Evolutionary conservation across 2,797 vertebrate genomes (phyloP), one percentile per base, ranked within the genome.

Genomic region (Morus bassanus): DNA sequence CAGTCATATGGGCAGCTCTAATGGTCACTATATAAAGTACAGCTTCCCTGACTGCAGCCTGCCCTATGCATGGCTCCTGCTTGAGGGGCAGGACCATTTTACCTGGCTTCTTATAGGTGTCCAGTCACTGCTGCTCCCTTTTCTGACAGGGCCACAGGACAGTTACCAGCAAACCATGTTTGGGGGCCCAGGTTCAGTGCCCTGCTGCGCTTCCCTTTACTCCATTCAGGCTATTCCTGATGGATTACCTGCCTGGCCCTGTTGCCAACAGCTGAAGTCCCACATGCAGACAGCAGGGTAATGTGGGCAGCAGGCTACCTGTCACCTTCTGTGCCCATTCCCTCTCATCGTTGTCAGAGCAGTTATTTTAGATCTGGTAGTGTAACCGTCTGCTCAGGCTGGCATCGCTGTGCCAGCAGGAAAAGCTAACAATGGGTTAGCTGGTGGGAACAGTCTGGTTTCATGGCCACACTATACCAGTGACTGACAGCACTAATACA

Each of bases 41-140:
- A 64, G 10, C 35, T 45, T 51, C 18, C 43, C 51, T 70, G 59
- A 41, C 21, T 17, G 23, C 64, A 88, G 80, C 41, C 77, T 84
- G 56, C 14, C 13, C 53, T 1, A 0, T 5, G 28, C 60, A 48
- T 0, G 0, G 39, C 0, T 75, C 67, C 48, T 77, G 27, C 67
- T 39, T 16, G 33, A 73, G 43, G 31, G 28, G 12, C 53, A 82
- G 68, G n/a, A 69, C 41, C 24, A 14, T 31, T 87, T 45, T 41
- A 57, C 54, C 73, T 57, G 61, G 21, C 48, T 93, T 74, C 69
- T 84, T n/a, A 35, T 2, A 74, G 18, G 6, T 37, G 25, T 22
- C n/a, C 68, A 23, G 30, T 28, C 83, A 41, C 60, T 61, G 30
- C 30, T 22, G n/a, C 48, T 88, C 53, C 50, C 46, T 82, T 41